Conservation (phyloP, 2,888 invertebrate genomes). For the Tenodera sinensis region DNA sequence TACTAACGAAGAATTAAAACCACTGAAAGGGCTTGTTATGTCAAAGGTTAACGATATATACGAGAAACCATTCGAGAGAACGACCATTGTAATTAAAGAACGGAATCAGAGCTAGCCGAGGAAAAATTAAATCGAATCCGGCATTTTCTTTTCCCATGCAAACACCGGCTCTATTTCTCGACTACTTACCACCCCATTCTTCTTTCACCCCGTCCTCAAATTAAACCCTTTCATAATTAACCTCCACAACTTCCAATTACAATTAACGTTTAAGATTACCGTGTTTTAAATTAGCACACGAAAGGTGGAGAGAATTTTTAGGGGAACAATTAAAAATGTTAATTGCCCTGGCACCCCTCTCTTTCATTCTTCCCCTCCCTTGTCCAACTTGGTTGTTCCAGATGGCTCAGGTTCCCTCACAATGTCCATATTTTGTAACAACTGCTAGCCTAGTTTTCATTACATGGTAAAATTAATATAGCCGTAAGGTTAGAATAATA, state of each 20-base stretch:
- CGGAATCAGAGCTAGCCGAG: slow-evolving; percentile 5
- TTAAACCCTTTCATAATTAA: slow-evolving; percentile 24
- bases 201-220: background rate
- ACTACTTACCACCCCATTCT: background rate
- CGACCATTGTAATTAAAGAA: slow-evolving; percentile 10
- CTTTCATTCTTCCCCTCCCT: background rate
- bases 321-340: slow-evolving; percentile 10
- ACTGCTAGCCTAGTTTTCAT: too few species aligned
- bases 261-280: slow-evolving; percentile 32
- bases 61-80: background rate
- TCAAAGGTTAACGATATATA: background rate
- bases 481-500: too few species aligned
- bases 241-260: slow-evolving; percentile 29
- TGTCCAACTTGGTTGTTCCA: background rate
- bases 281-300: slow-evolving; percentile 19
- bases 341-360: background rate
- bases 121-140: background rate
- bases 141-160: background rate
- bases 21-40: background rate
- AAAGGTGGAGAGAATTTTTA: background rate
- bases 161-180: background rate
- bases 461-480: too few species aligned
- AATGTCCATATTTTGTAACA: too few species aligned
- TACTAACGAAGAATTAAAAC: too few species aligned
- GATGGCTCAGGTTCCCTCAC: too few species aligned